A percentile compares a stretch with the other conserved stretches of the same genome.
These are phyloP conservation scores for Sthenelais limicola DNA, from an alignment of 2,888 invertebrate species.

Conservation along the genomic window DNA sequence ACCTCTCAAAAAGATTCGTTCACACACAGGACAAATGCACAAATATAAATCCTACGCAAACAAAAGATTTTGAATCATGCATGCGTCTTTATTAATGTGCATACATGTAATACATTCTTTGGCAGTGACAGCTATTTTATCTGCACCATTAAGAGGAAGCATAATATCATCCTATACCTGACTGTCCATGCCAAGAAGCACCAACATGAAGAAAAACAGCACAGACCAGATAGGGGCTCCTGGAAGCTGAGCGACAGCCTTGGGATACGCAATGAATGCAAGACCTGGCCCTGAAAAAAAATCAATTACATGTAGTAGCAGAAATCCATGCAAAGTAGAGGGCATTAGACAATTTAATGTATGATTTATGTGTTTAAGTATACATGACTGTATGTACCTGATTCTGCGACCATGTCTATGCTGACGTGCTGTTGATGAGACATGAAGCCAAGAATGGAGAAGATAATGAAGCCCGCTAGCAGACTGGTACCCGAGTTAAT, in stretches of 20 bases:
- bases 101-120: no score
- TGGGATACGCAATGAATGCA: constrained; percentile 36
- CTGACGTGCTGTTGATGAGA: constrained; percentile 25
- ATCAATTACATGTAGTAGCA: no score
- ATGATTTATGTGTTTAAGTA: not conserved
- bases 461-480: constrained; percentile 27
- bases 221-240: constrained; percentile 37
- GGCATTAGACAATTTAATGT: no score
- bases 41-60: no score
- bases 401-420: constrained; percentile 36
- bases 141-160: no score
- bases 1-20: no score
- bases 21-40: no score
- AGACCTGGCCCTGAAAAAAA: constrained; percentile 32
- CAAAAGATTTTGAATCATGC: no score
- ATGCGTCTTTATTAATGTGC: no score
- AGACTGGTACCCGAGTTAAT: constrained; percentile 28
- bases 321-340: no score
- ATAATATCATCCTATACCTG: no score
- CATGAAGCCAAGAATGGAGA: constrained; percentile 34
- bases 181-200: constrained; percentile 32
- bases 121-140: no score
- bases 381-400: constrained; percentile 6
- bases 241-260: constrained; percentile 30
- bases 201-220: constrained; percentile 34